Evolutionary conservation across 2,888 invertebrate species (phyloP), one percentile per base, ranked within the genome.

Genomic region (Ophion slaviceki): DNA sequence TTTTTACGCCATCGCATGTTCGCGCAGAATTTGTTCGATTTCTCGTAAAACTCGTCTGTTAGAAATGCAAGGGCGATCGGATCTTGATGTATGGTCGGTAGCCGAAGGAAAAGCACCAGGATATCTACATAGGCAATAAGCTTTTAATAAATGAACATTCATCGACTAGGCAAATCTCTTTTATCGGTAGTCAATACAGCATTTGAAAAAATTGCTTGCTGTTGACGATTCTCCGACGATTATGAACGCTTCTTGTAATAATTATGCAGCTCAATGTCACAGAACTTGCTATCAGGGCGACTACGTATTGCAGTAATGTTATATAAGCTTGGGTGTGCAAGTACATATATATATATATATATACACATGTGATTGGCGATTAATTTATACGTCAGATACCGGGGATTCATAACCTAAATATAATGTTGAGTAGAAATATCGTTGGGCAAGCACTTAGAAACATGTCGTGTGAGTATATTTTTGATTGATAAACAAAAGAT

Each of bases 381-480:
- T 66, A 45, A 40, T 40, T 40, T 5, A 40, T 59, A 80, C 59
- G 32, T 36, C 32, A 11, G 57, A 45, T 40, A 64, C 47, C 36
- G 28, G 75, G 45, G 64, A 64, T 47, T 88, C 91, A 88, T 92
- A 92, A 92, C 92, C 91, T 90, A 57, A 88, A 61, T 87, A 87
- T 86, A 75, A 90, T 91, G 90, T 81, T 88, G 61, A 78, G 84
- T 59, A 75, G 75, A 40, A 89, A 82, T 28, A 82, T 90, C 78
- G 86, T 83, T 24, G 88, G 76, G 17, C 88, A 88, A 85, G 71
- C 84, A 7, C 62, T 87, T 28, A 85, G 89, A 87, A 90, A 82
- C 20, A 92, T 92, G 92, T 89, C 91, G 40, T 90, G 92, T 92
- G 88, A 86, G 89, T 89, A 82, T 24, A 59, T 57, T 77, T 67